These are phyloP conservation scores for Sanderia malayensis DNA, from an alignment of 30 jellyfish, hydroid and myxozoan species.

Conservation along the genomic window DNA sequence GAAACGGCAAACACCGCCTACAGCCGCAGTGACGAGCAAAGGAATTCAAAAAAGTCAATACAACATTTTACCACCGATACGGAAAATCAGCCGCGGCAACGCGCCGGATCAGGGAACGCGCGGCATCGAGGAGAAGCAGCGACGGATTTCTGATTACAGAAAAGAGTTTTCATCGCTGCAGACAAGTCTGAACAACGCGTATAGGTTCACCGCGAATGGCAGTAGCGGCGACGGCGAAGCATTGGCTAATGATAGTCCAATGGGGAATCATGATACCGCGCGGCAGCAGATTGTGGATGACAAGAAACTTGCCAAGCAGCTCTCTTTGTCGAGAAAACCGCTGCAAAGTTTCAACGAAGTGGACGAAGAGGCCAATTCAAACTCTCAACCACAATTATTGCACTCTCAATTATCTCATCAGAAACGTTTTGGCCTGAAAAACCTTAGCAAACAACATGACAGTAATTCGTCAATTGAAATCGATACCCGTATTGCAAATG, in stretches of 20 bases:
- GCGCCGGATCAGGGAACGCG: not conserved
- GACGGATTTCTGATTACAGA: constrained; percentile 54
- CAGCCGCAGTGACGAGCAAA: constrained; percentile 10
- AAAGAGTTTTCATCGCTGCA: constrained; percentile 52
- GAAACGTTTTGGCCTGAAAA: not conserved
- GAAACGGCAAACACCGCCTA: too few relatives aligned
- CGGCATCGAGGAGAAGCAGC: constrained; percentile 16
- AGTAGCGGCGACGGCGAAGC: too few relatives aligned
- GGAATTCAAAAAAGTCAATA: constrained; percentile 14
- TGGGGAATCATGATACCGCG: not conserved
- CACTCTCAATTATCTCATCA: not conserved
- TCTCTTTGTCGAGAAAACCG: not conserved
- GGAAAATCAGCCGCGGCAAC: not conserved
- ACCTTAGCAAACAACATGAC: constrained; percentile 4
- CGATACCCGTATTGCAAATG: constrained; percentile 5
- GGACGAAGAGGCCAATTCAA: not conserved
- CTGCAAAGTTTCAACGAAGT: constrained; percentile 18
- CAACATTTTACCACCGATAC: constrained; percentile 59
- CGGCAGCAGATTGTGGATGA: too few relatives aligned
- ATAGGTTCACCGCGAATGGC: constrained; percentile 20
- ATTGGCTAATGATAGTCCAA: not conserved
- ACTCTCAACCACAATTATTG: not conserved
- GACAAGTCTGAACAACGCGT: constrained; percentile 47
- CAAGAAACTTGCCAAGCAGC: not conserved
- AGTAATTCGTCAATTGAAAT: constrained; percentile 10